Evolutionary conservation across 2,888 invertebrate species (phyloP).

Genomic region (Oxyscelio sp.): DNA sequence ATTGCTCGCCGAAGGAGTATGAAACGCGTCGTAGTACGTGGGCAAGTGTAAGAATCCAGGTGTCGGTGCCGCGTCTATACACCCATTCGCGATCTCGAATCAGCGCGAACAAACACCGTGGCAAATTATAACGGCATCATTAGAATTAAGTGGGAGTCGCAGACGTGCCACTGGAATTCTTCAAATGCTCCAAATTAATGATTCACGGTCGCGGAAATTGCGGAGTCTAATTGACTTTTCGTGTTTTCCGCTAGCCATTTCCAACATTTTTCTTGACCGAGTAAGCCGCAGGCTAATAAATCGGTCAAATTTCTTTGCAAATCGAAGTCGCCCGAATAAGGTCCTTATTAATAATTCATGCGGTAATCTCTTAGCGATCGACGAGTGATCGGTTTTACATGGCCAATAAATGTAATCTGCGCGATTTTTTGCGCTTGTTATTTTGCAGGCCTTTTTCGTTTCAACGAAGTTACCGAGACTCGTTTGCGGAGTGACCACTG

Average conservation of each 20-base stretch:
- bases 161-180: conserved; percentile 12
- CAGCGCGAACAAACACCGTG: conserved; percentile 33
- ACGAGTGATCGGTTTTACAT: too few species aligned
- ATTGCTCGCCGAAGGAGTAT: conserved; percentile 6
- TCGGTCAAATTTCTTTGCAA: too few species aligned
- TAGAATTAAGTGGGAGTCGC: conserved; percentile 24
- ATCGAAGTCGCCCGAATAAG: too few species aligned
- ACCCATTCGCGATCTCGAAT: conserved; percentile 42
- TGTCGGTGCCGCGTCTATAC: conserved; percentile 45
- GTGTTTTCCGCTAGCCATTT: too few species aligned
- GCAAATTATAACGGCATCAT: conserved; percentile 26
- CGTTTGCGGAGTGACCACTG: too few species aligned
- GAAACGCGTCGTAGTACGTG: conserved; percentile 41
- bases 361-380: too few species aligned
- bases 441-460: not conserved
- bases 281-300: too few species aligned
- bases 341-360: too few species aligned
- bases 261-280: too few species aligned
- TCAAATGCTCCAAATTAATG: conserved; percentile 41
- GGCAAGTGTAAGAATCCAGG: conserved; percentile 63
- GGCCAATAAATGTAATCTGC: not conserved
- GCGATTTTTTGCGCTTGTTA: not conserved
- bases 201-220: conserved; percentile 4
- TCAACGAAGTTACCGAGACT: too few species aligned
- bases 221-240: too few species aligned